These are phyloP conservation scores for Cydia pomonella DNA, from an alignment of 1,140 invertebrate genomes.

Conservation along the genomic window DNA sequence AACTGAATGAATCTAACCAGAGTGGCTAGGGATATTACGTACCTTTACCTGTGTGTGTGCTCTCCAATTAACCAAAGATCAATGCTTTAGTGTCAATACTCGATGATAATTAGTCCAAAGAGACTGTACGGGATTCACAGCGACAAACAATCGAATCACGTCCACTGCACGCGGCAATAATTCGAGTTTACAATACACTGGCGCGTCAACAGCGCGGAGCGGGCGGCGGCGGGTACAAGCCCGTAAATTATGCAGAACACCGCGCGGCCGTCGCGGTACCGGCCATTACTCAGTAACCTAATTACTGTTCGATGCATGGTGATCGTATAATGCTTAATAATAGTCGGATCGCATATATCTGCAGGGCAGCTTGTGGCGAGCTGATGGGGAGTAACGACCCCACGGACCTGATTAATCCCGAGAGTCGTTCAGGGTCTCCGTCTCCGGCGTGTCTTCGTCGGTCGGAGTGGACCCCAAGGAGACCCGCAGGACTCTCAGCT, in stretches of 20 bases:
- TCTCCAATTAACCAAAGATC: background rate
- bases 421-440: too few relatives aligned
- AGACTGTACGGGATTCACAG: constrained; percentile 5
- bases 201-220: constrained; percentile 5
- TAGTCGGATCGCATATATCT: background rate
- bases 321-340: background rate
- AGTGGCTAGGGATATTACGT: too few relatives aligned
- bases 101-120: constrained; percentile 3
- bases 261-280: background rate
- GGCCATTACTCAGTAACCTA: background rate
- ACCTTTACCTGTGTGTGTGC: background rate
- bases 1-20: too few relatives aligned
- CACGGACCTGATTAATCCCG: too few relatives aligned
- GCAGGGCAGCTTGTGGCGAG: too few relatives aligned
- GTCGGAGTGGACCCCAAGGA: too few relatives aligned
- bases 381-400: too few relatives aligned
- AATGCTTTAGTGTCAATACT: background rate
- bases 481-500: too few relatives aligned
- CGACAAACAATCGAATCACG: constrained; percentile 7
- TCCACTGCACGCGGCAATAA: background rate
- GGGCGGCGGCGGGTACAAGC: background rate
- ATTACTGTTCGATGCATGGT: background rate
- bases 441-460: too few relatives aligned
- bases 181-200: constrained; percentile 25
- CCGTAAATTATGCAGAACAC: constrained; percentile 9